Base-by-base conservation (phyloP, 2,888 invertebrate genomes). In the Barypeithes pellucidus region DNA sequence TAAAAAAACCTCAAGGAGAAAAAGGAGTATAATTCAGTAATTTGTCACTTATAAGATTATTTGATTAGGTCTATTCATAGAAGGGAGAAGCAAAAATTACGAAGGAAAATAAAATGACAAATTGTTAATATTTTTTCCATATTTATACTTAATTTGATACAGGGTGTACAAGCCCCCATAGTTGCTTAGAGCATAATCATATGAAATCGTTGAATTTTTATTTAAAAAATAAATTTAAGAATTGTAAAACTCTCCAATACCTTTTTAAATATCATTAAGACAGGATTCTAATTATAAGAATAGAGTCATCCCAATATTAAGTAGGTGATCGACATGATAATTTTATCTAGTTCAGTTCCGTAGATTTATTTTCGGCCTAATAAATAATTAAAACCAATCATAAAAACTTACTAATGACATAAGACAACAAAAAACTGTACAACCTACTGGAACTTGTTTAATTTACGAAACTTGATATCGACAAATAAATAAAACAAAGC, bases 21-120 rank as follows among this genome's bases (percentile, higher is more conserved):
- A 9, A 43, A 43, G 20, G 20, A 11, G 18, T 20, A 14, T 16
- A 43, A 43, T 16, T 16, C 1, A 8, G 47, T 47, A 47, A 47
- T 47, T 47, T 11, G 47, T 47, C 9, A 11, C 20, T 16, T 16
- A 45, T 16, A 45, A 47, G 8, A 20, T 20, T 47, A 45, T 47
- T 20, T 47, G 47, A 47, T 47, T 47, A 47, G 20, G 5, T 20
- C 47, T 20, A 47, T 47, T 47, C 47, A 47, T 16, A 18, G 8
- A 16, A 47, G 16, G 9, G 1, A 47, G 18, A 20, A 1, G 20
- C 18, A 20, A 16, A 47, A 47, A 20, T 47, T 47, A 20, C 9
- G 20, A 20, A 47, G 11, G 18, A 18, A 47, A 47, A 20, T 47
- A 20, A 47, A 16, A 7, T 16, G 9, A 47, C 8, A 4, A 5